A percentile compares a stretch with the other conserved stretches of the same genome.
Conservation (phyloP, 1,140 invertebrate genomes). For the Ceratosolen fusciceps region DNA sequence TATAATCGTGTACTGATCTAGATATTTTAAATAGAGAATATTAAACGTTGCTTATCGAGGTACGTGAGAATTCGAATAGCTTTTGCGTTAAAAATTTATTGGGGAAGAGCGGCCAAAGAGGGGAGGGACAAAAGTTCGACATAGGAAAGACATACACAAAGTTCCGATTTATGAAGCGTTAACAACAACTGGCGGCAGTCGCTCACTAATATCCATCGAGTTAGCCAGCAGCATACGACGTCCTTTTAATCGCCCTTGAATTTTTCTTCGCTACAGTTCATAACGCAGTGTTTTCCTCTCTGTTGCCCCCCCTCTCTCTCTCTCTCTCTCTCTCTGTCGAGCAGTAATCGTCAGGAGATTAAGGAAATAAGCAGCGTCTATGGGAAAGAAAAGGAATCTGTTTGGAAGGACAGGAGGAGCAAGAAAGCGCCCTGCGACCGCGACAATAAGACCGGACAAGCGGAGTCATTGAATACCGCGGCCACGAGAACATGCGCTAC, state of each 20-base stretch:
- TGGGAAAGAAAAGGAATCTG: neutral
- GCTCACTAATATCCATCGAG: slow-evolving; percentile 6
- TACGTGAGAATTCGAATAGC: too few species aligned
- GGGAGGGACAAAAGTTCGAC: neutral
- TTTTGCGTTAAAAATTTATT: slow-evolving; percentile 5
- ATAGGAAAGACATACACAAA: neutral
- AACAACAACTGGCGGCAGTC: neutral
- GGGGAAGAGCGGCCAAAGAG: neutral
- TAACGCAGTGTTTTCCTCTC: neutral
- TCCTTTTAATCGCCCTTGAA: neutral
- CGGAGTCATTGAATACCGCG: neutral
- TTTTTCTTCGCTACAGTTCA: neutral
- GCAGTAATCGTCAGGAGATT: too few species aligned
- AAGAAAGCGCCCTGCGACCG: neutral
- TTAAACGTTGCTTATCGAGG: too few species aligned
- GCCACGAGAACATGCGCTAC: slow-evolving; percentile 27
- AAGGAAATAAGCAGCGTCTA: neutral
- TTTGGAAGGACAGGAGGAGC: neutral
- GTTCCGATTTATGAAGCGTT: neutral
- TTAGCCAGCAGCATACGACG: neutral
- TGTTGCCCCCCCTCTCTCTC: too few species aligned
- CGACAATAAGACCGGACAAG: neutral
- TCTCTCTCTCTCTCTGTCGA: too few species aligned
- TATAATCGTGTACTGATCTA: too few species aligned
- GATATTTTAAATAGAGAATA: too few species aligned